Evolutionary conservation across 1,140 invertebrate species (phyloP), one percentile per base, ranked within the genome.

Genomic region (Amphibalanus amphitrite): DNA sequence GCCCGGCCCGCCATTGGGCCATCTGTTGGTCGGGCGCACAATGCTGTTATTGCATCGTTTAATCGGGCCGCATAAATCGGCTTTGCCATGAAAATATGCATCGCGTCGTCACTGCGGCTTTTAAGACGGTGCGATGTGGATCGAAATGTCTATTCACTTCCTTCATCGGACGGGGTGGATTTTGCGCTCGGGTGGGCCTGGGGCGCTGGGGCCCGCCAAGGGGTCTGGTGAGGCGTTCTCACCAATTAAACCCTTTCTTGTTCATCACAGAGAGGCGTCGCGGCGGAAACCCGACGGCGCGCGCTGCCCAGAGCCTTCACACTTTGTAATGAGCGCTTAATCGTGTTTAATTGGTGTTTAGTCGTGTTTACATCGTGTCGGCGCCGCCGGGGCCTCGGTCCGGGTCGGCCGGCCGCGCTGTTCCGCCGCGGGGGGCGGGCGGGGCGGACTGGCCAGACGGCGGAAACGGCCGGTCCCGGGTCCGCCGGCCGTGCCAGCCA

Each of bases 311-410:
- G 10, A 59, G 23, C 20, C 10, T 59, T 59, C 47, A 59, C 47
- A 59, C 47, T 59, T 59, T 59, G 47, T 59, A 59, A 59, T 59
- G 47, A 59, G 47, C 47, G 47, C 47, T 59, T 59, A 59, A 59
- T 59, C 47, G 47, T 59, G 47, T 59, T 23, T 59, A 59, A 59
- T 59, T 59, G 47, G 47, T 59, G 47, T 59, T 59, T 59, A 59
- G 47, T 59, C 47, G 47, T 59, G 47, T 59, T 59, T 59, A 23
- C 47, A 20, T 13, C 47, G 47, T 23, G 47, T 23, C 13, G 10
- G 47, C 13, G 13, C 47, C 13, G 47, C 47, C 1, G 47, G 47
- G 47, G 47, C 23, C 13, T 23, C 47, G 47, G 47, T n/a, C 47
- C 1, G 47, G 47, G 47, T 59, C 13, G 47, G 47, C 47, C 47